Evolutionary conservation across 2,888 invertebrate genomes (phyloP).

Genomic region (Thelaira solivaga): DNA sequence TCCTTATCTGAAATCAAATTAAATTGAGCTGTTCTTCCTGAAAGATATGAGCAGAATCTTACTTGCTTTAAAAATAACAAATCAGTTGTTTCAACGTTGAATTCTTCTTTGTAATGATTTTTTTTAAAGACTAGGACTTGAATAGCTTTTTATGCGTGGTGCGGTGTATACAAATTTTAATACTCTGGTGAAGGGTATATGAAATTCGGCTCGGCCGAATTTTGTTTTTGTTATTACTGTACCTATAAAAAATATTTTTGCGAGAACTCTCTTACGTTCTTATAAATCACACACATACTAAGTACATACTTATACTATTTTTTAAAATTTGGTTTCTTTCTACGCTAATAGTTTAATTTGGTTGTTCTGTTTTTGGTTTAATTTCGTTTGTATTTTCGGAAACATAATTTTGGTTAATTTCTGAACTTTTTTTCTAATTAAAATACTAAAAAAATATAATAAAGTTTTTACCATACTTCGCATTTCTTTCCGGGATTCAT

Average conservation of each 20-base stretch:
- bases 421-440: slow-evolving; percentile 5
- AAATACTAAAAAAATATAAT: neutral
- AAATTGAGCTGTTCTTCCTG: too few species aligned
- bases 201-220: too few species aligned
- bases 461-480: slow-evolving; percentile 85
- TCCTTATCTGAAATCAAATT: too few species aligned
- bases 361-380: slow-evolving; percentile 11
- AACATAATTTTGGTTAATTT: slow-evolving; percentile 22
- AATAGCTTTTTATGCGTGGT: too few species aligned
- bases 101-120: too few species aligned
- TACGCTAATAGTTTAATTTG: slow-evolving; percentile 49
- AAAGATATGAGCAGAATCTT: too few species aligned
- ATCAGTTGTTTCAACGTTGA: too few species aligned
- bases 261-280: slow-evolving; percentile 55
- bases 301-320: slow-evolving; percentile 56
- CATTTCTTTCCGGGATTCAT: slow-evolving; percentile 93
- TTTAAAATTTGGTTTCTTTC: slow-evolving; percentile 33
- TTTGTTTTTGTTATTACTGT: too few species aligned
- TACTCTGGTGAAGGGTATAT: too few species aligned
- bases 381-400: slow-evolving; percentile 15
- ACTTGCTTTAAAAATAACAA: too few species aligned
- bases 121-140: too few species aligned
- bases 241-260: slow-evolving; percentile 56
- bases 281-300: slow-evolving; percentile 57
- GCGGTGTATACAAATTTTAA: too few species aligned